Percentiles rank a stretch among this genome's conserved stretches.
These are phyloP conservation scores for Sciurus niger DNA, from an alignment of 2,113 vertebrate genomes.

Conservation along the genomic window DNA sequence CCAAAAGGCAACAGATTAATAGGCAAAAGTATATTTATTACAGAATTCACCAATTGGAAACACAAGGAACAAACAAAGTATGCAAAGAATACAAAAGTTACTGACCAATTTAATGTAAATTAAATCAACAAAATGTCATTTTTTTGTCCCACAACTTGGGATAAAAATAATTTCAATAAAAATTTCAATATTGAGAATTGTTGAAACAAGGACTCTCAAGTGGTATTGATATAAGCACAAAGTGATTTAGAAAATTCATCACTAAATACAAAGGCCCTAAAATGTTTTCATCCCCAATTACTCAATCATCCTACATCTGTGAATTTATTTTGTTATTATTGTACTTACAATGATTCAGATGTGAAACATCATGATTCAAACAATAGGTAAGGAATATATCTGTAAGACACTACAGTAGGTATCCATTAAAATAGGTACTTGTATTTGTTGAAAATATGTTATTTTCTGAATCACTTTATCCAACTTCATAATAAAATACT, in stretches of 20 bases:
- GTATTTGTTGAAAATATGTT: not conserved
- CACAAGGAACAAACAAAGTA: not conserved
- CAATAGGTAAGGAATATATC: not conserved
- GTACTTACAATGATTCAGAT: not conserved
- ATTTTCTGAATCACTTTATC: not conserved
- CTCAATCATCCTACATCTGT: not conserved
- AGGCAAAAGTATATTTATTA: not conserved
- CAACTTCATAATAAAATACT: not conserved
- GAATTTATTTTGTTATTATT: not conserved
- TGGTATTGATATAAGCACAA: not conserved
- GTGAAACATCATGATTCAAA: not conserved
- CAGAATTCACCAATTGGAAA: not conserved
- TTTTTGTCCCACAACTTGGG: not conserved
- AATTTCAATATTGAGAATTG: not conserved
- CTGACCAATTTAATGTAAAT: not conserved
- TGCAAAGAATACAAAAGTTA: not conserved
- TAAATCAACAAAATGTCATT: not conserved
- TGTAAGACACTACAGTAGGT: not conserved
- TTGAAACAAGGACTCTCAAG: not conserved
- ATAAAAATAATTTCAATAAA: constrained; percentile 18
- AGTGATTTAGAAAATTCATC: not conserved
- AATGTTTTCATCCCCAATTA: not conserved
- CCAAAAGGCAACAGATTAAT: not conserved
- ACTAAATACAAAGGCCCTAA: not conserved
- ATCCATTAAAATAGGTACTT: not conserved